These are phyloP conservation scores for Criorhina ranunculi DNA, from an alignment of 2,888 invertebrate genomes.

Conservation along the genomic window DNA sequence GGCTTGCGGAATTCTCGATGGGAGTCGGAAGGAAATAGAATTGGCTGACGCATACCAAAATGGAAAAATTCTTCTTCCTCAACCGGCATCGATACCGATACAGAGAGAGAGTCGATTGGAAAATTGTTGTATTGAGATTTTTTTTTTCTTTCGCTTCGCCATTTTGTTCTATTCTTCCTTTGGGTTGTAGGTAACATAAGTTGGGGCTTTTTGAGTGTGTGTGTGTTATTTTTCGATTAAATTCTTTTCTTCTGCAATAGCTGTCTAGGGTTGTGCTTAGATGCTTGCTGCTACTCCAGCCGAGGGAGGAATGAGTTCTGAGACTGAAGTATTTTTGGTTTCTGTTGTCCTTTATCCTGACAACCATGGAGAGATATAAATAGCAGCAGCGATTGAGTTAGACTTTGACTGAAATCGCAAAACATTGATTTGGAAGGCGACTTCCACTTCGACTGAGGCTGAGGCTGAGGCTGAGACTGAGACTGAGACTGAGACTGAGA, in stretches of 20 bases:
- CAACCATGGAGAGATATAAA: background rate
- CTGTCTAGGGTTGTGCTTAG: conserved; percentile 55
- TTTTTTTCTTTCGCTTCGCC: conserved; percentile 8
- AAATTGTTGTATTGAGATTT: conserved; percentile 67
- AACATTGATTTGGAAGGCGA: background rate
- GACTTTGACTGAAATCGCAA: background rate
- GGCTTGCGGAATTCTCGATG: conserved; percentile 49
- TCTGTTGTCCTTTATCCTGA: conserved; percentile 7
- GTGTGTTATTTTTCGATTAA: conserved; percentile 75
- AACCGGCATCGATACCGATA: conserved; percentile 36
- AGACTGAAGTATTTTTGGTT: conserved; percentile 37
- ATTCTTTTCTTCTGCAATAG: conserved; percentile 74
- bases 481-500: background rate
- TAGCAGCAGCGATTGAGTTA: background rate
- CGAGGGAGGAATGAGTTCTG: conserved; percentile 6
- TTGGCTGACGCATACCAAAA: conserved; percentile 72
- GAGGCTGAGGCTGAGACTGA: background rate
- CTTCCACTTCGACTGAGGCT: too few relatives aligned
- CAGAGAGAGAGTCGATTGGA: conserved; percentile 67
- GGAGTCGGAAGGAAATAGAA: conserved; percentile 32
- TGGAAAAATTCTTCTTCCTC: conserved; percentile 67
- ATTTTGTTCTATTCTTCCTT: conserved; percentile 25
- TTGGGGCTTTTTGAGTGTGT: background rate
- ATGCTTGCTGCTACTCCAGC: conserved; percentile 19
- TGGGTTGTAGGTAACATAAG: background rate